Evolutionary conservation across 2,888 invertebrate genomes (phyloP).

Genomic region (Bedellia somnulentella): DNA sequence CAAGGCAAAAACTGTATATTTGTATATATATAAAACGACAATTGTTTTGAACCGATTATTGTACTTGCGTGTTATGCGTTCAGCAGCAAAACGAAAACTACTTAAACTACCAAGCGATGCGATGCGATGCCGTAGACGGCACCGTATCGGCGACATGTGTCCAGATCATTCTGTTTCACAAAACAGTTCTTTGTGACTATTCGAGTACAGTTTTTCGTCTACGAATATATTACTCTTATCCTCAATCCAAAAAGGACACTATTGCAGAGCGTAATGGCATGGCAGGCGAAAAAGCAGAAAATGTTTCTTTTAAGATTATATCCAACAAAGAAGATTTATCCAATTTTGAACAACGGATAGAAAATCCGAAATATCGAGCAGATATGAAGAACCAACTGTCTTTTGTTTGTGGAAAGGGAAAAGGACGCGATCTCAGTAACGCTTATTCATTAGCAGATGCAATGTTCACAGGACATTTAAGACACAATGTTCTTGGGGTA

Average conservation of each 20-base stretch:
- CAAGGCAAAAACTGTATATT: no score
- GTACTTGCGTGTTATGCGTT: no score
- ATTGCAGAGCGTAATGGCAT: constrained; percentile 4
- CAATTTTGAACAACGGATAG: constrained; percentile 4
- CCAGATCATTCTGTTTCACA: no score
- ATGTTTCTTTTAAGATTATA: constrained; percentile 7
- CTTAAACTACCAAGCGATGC: constrained; percentile 1
- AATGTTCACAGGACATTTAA: constrained; percentile 6
- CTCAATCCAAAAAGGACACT: no score
- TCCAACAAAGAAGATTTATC: constrained; percentile 6
- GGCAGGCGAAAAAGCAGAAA: constrained; percentile 6
- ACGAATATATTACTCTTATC: no score
- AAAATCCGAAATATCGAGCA: constrained; percentile 3
- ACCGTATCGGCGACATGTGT: no score
- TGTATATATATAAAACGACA: no score
- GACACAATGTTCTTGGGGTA: constrained; percentile 8
- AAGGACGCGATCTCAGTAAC: constrained; percentile 5
- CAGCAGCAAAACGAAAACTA: no score
- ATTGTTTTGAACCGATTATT: no score
- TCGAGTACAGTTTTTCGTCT: no score
- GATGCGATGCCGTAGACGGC: no score
- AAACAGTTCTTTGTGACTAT: no score
- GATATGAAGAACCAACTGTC: constrained; percentile 3
- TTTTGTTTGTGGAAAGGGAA: constrained; percentile 5
- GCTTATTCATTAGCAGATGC: constrained; percentile 5